Conservation (phyloP, 2,113 vertebrate species). For the Apistogramma diplotaenia region DNA sequence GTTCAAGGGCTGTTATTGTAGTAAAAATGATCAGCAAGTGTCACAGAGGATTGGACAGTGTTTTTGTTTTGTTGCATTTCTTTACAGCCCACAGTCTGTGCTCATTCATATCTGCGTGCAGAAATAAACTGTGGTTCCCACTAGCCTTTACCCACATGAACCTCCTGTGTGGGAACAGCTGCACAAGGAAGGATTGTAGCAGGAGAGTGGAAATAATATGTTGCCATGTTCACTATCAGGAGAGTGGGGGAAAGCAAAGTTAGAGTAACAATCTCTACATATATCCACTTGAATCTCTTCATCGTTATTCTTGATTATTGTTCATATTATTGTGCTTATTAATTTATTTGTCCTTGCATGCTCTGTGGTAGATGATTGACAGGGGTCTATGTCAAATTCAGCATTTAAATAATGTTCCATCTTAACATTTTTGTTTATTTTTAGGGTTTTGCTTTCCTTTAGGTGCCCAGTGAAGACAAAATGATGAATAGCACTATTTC, state of each 20-base stretch:
- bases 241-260: conserved; percentile 69
- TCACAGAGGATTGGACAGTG: neutral
- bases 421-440: neutral
- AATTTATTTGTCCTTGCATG: neutral
- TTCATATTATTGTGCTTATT: neutral
- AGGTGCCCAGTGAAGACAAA: neutral
- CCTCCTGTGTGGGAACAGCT: conserved; percentile 57
- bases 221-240: conserved; percentile 66
- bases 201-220: conserved; percentile 46
- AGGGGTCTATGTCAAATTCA: neutral
- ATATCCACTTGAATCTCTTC: neutral
- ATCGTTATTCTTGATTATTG: neutral
- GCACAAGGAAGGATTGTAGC: conserved; percentile 65
- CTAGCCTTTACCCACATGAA: conserved; percentile 58
- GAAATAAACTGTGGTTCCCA: conserved; percentile 73
- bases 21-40: fast-evolving
- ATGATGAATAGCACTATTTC: neutral
- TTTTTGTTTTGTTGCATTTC: neutral
- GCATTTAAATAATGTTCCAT: neutral
- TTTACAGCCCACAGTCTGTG: neutral
- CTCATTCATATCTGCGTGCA: conserved; percentile 60
- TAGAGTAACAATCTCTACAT: conserved; percentile 36
- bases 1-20: neutral
- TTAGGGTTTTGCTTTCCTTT: neutral
- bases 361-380: neutral